A percentile compares a stretch with the other conserved stretches of the same genome.
phyloP scores from a whole-genome alignment of 2,888 invertebrate genomes.

The Smittia sp. region DNA sequence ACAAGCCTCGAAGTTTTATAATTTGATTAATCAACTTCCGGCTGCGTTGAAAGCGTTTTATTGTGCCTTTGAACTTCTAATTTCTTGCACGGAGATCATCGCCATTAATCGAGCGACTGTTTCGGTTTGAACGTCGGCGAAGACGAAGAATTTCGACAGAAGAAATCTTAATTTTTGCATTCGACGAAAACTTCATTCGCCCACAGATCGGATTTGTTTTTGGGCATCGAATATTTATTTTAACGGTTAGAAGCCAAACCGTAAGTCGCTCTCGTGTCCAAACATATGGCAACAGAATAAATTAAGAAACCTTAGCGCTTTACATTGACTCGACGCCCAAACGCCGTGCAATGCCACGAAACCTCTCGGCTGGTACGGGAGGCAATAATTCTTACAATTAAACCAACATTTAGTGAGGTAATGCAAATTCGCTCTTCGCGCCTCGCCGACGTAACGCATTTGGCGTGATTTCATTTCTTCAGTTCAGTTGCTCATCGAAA shows the following conservation, averaged over 20 bases:
- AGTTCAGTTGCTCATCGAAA: too few species aligned
- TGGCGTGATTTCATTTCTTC: background rate
- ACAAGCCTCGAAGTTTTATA: too few species aligned
- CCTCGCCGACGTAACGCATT: background rate
- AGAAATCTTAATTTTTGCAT: background rate
- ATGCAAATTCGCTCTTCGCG: background rate
- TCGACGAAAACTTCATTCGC: background rate
- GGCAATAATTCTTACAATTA: conserved; percentile 17
- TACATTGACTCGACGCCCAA: conserved; percentile 16
- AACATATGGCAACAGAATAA: conserved; percentile 20
- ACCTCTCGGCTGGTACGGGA: background rate
- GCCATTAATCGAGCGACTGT: too few species aligned
- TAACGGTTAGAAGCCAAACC: conserved; percentile 25
- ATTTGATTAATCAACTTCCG: background rate
- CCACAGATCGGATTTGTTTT: background rate
- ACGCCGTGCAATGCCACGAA: background rate
- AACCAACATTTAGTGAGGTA: conserved; percentile 1
- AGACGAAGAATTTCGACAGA: too few species aligned
- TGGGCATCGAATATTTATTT: background rate
- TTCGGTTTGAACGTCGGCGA: too few species aligned
- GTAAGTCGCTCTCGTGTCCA: conserved; percentile 7
- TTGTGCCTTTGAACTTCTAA: background rate
- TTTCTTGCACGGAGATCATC: too few species aligned
- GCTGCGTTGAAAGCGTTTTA: background rate
- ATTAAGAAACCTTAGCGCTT: background rate